Percentiles rank a stretch among this genome's conserved stretches.
These are phyloP conservation scores for Turdus rufiventris DNA, from an alignment of 2,113 vertebrate species.

Conservation along the genomic window DNA sequence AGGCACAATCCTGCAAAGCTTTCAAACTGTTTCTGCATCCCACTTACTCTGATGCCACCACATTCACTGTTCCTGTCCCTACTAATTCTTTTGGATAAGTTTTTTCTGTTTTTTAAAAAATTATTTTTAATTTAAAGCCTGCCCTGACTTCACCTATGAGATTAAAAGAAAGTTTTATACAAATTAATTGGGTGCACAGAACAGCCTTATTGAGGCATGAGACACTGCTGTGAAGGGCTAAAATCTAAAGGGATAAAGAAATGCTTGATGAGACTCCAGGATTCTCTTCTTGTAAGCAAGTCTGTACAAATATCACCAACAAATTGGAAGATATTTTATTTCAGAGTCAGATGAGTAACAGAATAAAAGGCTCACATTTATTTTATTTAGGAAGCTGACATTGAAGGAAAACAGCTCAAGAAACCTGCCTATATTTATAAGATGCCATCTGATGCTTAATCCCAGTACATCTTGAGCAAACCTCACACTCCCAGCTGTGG, in stretches of 20 bases:
- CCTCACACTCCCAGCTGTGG: neutral
- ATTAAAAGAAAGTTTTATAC: neutral
- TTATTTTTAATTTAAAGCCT: neutral
- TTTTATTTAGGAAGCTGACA: neutral
- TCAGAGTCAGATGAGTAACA: neutral
- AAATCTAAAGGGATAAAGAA: neutral
- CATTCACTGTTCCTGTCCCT: neutral
- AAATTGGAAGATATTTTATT: neutral
- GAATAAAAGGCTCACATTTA: neutral
- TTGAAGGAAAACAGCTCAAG: neutral
- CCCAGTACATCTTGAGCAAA: neutral
- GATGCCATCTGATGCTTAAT: neutral
- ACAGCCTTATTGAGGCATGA: neutral
- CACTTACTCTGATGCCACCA: neutral
- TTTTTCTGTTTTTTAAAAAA: neutral
- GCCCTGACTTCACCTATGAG: neutral
- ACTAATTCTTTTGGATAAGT: rapidly evolving
- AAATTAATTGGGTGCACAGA: neutral
- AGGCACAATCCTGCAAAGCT: neutral
- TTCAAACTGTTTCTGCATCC: neutral
- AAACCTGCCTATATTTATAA: neutral
- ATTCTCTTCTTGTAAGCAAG: neutral
- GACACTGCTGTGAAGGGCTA: neutral
- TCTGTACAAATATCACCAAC: neutral
- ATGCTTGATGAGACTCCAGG: neutral